phyloP scores from a whole-genome alignment of 2,797 vertebrate species.

The Cyclura pinguis region DNA sequence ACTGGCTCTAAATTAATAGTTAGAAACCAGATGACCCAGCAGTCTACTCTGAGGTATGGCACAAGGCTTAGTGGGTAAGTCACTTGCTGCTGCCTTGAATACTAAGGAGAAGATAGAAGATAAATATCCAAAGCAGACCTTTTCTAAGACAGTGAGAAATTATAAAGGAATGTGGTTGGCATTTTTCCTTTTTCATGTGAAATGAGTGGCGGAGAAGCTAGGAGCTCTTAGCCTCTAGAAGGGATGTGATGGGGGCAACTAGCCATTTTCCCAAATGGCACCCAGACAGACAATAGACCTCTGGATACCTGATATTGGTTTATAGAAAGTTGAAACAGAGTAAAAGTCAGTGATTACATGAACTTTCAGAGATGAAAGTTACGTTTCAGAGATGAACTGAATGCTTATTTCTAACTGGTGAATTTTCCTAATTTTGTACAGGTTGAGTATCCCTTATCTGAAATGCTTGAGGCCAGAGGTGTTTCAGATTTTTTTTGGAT shows the following conservation, averaged over 20 bases:
- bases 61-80: neutral
- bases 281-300: neutral
- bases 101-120: neutral
- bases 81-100: neutral
- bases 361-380: neutral
- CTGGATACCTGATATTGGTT: neutral
- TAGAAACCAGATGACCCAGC: neutral
- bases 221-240: neutral
- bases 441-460: too few species aligned
- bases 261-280: neutral
- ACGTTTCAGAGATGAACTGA: constrained; percentile 16
- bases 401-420: neutral
- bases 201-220: neutral
- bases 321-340: neutral
- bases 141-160: neutral
- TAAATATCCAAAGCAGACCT: neutral
- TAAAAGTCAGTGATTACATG: neutral
- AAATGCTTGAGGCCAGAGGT: too few species aligned
- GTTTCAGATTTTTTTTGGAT: too few species aligned
- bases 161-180: neutral
- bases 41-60: neutral
- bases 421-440: constrained; percentile 27
- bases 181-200: neutral
- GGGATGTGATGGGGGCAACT: neutral
- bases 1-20: constrained; percentile 1